Conservation (phyloP, 2,888 invertebrate species). For the Lepidochrysops patricia region DNA sequence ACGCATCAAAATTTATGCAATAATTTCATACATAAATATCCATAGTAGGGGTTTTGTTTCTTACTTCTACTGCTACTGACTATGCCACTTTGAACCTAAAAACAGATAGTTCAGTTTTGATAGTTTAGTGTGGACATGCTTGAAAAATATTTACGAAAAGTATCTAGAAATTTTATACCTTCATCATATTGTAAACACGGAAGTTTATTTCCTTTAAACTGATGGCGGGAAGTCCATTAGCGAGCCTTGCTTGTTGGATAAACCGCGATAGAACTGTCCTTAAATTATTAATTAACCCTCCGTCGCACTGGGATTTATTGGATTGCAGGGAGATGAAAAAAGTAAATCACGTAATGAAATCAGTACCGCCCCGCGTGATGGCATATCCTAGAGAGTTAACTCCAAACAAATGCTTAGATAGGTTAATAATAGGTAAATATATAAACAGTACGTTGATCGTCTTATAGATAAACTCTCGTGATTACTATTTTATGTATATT, state of each 20-base stretch:
- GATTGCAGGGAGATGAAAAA: conserved; percentile 54
- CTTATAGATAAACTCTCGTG: too few relatives aligned
- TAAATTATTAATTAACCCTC: conserved; percentile 69
- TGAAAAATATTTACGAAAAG: too few relatives aligned
- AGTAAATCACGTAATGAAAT: conserved; percentile 63
- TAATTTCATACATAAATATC: too few relatives aligned
- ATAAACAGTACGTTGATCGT: too few relatives aligned
- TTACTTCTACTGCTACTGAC: too few relatives aligned
- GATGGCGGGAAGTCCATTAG: conserved; percentile 35
- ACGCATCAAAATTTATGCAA: too few relatives aligned
- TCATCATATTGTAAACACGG: conserved; percentile 3
- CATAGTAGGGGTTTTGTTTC: too few relatives aligned
- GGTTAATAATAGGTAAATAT: neutral
- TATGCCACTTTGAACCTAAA: too few relatives aligned
- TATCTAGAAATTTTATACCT: neutral
- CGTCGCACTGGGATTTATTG: conserved; percentile 53
- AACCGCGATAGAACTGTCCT: conserved; percentile 30
- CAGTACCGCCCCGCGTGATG: conserved; percentile 38
- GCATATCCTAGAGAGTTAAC: neutral
- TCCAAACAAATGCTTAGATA: neutral
- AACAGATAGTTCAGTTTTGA: too few relatives aligned
- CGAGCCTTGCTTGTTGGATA: conserved; percentile 22
- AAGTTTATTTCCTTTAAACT: conserved; percentile 27
- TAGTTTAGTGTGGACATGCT: too few relatives aligned
- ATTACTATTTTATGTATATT: too few relatives aligned